phyloP scores from a whole-genome alignment of 1,140 invertebrate species.

The Akabosia matsudoensis region DNA sequence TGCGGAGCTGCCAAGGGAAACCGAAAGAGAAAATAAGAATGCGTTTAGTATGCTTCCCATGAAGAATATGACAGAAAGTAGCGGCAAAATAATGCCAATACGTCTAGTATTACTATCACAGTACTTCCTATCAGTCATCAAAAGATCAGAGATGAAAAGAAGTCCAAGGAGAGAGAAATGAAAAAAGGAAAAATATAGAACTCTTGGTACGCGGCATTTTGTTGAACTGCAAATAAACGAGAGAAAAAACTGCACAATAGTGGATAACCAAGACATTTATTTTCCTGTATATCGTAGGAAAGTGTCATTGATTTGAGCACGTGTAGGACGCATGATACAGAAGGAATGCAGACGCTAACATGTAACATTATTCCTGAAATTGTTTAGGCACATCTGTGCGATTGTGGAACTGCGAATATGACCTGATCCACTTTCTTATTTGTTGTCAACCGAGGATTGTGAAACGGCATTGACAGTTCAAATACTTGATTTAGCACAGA shows the following conservation, averaged over 20 bases:
- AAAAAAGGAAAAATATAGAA: not conserved
- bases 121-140: not conserved
- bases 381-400: no score
- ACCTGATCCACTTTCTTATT: constrained; percentile 19
- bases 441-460: not conserved
- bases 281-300: no score
- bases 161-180: not conserved
- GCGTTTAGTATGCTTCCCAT: not conserved
- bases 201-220: no score
- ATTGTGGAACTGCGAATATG: not conserved
- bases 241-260: no score
- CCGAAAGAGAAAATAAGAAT: not conserved
- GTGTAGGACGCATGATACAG: no score
- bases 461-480: not conserved
- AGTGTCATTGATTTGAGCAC: no score
- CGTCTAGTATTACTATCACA: not conserved
- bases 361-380: no score
- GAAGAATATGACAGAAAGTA: not conserved
- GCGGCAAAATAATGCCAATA: not conserved
- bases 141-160: not conserved
- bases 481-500: constrained; percentile 14
- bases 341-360: no score
- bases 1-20: not conserved
- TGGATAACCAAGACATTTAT: no score
- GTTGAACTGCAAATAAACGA: no score